Base-by-base conservation (phyloP, 2,113 vertebrate genomes). In the Morphnarchus princeps region DNA sequence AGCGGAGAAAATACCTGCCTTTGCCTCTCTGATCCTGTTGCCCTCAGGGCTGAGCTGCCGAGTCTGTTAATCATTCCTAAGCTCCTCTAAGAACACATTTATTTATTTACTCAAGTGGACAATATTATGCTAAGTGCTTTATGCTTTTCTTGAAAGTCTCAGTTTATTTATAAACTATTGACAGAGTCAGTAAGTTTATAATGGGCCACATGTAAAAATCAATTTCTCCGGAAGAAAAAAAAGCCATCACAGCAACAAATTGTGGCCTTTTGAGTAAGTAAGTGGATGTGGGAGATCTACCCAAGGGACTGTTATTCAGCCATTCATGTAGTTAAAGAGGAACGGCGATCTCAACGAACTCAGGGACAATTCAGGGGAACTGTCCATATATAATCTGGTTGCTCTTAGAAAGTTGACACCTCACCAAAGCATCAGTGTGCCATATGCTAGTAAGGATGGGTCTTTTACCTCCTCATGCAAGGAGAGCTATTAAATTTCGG, bases 191-290 rank as follows among this genome's bases (percentile, higher is more conserved):
- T 98, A 97, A 96, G 91, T 96, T 97, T 94, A 97, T 95, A 98
- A 98, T 95, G 97, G 97, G 93, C 89, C 84, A 95, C 83, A 86
- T 65, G 95, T 95, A 91, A 95, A 97, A 98, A 98, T 98, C 97
- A 97, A 98, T 97, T 94, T 40, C 69, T 88, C 69, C 40, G 65
- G 54, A 91, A 97, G 94, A 77, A 79, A 89, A 77, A 79, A 78
- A 97, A 95, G 86, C 90, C 95, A 82, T 92, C 93, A 65, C 7
- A 76, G 74, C 87, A 92, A 93, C 58, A 59, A 90, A 95, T 16
- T 63, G 45, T 66, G 63, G 67, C 74, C 89, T 82, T 67, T 76
- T 58, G 67, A 87, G 52, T 3, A 18, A 55, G 36, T 8, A 38
- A 52, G 50, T 34, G 76, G 43, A 36, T 61, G 45, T 32, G 38